These are phyloP conservation scores for Caranx ignobilis DNA, from an alignment of 2,113 vertebrate species.

Conservation along the genomic window DNA sequence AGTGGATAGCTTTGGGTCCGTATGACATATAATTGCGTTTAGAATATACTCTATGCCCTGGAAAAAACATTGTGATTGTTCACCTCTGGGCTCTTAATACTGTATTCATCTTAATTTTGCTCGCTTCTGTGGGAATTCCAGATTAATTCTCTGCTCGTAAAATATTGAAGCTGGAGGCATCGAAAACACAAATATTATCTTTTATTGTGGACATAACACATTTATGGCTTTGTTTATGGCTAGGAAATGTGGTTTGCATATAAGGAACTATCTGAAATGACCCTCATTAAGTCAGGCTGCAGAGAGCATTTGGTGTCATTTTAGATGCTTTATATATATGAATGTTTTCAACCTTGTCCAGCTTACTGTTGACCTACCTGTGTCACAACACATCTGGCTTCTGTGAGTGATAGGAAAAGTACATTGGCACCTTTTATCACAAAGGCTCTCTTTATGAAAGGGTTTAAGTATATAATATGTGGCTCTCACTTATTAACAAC, in stretches of 20 bases:
- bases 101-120: slow-evolving; percentile 33
- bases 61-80: slow-evolving; percentile 6
- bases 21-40: slow-evolving; percentile 3
- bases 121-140: slow-evolving; percentile 24
- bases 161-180: slow-evolving; percentile 13
- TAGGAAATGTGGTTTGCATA: slow-evolving; percentile 20
- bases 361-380: not conserved
- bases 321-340: slow-evolving; percentile 9
- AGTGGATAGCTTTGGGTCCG: not conserved
- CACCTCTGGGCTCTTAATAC: slow-evolving; percentile 17
- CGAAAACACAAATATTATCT: slow-evolving; percentile 24
- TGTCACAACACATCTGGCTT: not conserved
- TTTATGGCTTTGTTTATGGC: slow-evolving; percentile 39
- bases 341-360: not conserved
- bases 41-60: not conserved
- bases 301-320: slow-evolving; percentile 23
- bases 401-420: not conserved
- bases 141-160: slow-evolving; percentile 31
- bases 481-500: too few relatives aligned
- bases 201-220: slow-evolving; percentile 31
- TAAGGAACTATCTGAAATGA: slow-evolving; percentile 25
- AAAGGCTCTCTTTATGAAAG: not conserved
- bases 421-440: not conserved
- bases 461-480: not conserved
- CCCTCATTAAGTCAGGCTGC: slow-evolving; percentile 17